Evolutionary conservation across 2,113 vertebrate species (phyloP), one percentile per base, ranked within the genome.

Genomic region (Centropristis striata): DNA sequence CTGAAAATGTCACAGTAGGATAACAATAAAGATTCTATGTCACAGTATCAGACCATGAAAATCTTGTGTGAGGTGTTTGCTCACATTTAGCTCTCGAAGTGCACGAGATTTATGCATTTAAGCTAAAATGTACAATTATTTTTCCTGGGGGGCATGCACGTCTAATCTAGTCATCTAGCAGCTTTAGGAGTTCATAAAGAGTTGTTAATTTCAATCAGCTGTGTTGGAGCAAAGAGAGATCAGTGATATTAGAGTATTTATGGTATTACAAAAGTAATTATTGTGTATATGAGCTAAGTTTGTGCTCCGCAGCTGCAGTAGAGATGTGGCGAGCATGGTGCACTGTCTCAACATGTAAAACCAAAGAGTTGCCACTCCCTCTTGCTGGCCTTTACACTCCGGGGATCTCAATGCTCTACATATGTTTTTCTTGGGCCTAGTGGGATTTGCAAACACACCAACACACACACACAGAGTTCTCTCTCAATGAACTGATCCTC

Each of bases 241-340:
- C n/a, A 42, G 73, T 63, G 55, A 32, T 27, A 59, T 37, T 16
- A 39, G 58, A 16, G 25, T 53, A 16, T 53, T 2, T 42, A 16
- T 10, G 4, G 16, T 4, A 23, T 25, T 41, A 27, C 5, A 54
- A 9, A 61, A 44, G 7, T 7, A 46, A 49, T 36, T 55, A 16
- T 6, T n/a, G n/a, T n/a, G n/a, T n/a, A n/a, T n/a, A n/a, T 47
- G 50, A 63, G 63, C 58, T 71, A 3, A 79, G 60, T 75, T 16
- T 60, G 75, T 69, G 71, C 73, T 55, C 23, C 27, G 54, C 69
- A 66, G 57, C 75, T 68, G 55, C 20, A 60, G 69, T 8, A 32
- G 68, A 86, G 75, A 86, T 86, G 90, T 84, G 84, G 72, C 1
- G 8, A 80, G 46, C 21, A 11, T 12, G 46, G 61, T 47, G 51